phyloP scores from a whole-genome alignment of 2,797 vertebrate species.

The Sebastes diploproa region DNA sequence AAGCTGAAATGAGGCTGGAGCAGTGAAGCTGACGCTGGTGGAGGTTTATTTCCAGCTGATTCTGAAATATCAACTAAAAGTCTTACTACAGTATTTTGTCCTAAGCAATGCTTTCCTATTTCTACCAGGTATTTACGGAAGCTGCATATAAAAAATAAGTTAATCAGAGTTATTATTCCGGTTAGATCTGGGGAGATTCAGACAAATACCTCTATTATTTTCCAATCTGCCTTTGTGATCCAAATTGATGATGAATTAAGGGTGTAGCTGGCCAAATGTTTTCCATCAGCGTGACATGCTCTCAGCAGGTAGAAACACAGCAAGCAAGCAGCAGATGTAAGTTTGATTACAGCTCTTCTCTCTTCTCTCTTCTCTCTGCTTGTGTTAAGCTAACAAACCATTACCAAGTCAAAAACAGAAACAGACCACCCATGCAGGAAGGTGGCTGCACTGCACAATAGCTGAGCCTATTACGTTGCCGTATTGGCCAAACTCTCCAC shows the following conservation, averaged over 20 bases:
- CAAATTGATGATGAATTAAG: slow-evolving; percentile 34
- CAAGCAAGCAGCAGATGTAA: slow-evolving; percentile 36
- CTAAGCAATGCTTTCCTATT: background rate
- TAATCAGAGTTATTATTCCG: slow-evolving; percentile 18
- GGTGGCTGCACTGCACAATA: slow-evolving; percentile 35
- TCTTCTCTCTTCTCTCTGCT: slow-evolving; percentile 44
- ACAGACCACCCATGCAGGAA: slow-evolving; percentile 51
- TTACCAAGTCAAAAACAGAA: slow-evolving; percentile 44
- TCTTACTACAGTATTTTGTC: background rate
- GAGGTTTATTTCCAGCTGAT: slow-evolving; percentile 39
- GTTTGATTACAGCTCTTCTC: slow-evolving; percentile 59
- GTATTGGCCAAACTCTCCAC: slow-evolving; percentile 47
- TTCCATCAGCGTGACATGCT: slow-evolving; percentile 56
- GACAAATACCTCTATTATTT: slow-evolving; percentile 13
- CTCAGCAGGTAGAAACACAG: slow-evolving; percentile 58
- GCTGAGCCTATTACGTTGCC: slow-evolving; percentile 30
- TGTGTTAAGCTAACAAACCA: slow-evolving; percentile 61
- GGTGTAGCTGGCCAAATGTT: slow-evolving; percentile 21
- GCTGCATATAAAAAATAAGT: background rate
- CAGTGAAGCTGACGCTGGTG: slow-evolving; percentile 18
- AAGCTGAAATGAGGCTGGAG: slow-evolving; percentile 30
- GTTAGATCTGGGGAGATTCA: background rate
- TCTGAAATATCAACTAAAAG: slow-evolving; percentile 21
- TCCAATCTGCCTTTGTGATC: slow-evolving; percentile 18
- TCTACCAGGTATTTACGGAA: background rate